Percentiles rank a stretch among this genome's conserved stretches.
Evolutionary conservation across 2,797 vertebrate species (phyloP).

Genomic region (Kryptopterus vitreolus): DNA sequence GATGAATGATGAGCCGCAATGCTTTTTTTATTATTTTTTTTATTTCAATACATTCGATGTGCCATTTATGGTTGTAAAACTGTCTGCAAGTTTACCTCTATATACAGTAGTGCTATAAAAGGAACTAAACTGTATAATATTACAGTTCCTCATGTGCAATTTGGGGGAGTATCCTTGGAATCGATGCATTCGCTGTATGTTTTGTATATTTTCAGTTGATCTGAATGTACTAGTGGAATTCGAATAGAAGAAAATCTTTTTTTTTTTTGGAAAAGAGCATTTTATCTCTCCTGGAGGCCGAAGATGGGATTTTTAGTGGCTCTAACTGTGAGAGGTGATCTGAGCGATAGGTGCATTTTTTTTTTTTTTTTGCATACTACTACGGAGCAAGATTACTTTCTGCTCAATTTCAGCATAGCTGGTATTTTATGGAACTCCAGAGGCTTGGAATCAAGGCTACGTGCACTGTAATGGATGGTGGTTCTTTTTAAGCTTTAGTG

Average conservation of each 20-base stretch:
- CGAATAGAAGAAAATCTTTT: slow-evolving; percentile 4
- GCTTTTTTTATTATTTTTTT: background rate
- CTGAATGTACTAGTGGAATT: slow-evolving; percentile 20
- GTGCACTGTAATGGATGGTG: background rate
- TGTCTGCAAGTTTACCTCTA: background rate
- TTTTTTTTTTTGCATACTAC: slow-evolving; percentile 6
- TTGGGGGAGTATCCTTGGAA: background rate
- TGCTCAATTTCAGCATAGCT: slow-evolving; percentile 5
- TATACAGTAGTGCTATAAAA: background rate
- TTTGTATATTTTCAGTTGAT: background rate
- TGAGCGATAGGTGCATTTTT: slow-evolving; percentile 10
- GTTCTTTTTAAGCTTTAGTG: slow-evolving; percentile 43
- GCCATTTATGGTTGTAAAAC: background rate
- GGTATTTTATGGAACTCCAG: slow-evolving; percentile 21
- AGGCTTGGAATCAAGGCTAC: slow-evolving; percentile 9
- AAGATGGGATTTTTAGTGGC: slow-evolving; percentile 8
- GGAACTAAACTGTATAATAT: background rate
- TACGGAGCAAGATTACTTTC: slow-evolving; percentile 7
- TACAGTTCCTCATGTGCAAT: background rate
- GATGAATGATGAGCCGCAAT: background rate
- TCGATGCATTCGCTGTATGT: background rate
- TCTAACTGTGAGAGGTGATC: slow-evolving; percentile 14
- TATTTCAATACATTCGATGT: background rate
- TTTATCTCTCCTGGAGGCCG: slow-evolving; percentile 24
- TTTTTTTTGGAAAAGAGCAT: background rate